These are phyloP conservation scores for Chironomus striatipennis DNA, from an alignment of 1,140 invertebrate genomes.

Conservation along the genomic window DNA sequence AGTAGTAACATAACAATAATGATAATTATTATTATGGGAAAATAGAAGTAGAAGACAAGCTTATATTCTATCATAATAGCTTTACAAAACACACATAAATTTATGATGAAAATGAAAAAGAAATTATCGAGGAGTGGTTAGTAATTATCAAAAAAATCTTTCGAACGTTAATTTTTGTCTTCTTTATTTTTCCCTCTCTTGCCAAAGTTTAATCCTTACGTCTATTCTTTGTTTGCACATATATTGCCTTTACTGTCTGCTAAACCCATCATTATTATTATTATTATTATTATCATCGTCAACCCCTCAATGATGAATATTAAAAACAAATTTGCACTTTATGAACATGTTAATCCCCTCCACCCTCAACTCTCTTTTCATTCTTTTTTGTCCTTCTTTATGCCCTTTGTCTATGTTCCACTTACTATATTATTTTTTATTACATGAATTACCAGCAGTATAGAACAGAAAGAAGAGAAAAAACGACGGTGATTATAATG, in stretches of 20 bases:
- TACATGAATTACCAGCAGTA: not conserved
- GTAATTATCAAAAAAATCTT: no score
- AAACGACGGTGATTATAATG: slow-evolving; percentile 30
- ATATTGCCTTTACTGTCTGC: not conserved
- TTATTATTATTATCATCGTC: not conserved
- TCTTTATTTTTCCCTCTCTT: not conserved
- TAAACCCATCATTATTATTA: slow-evolving; percentile 1
- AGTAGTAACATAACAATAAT: no score
- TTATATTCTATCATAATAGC: no score
- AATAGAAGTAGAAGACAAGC: no score
- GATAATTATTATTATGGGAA: no score
- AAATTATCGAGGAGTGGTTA: no score
- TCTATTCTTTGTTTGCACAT: not conserved
- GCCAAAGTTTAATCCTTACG: not conserved
- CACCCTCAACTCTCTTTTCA: not conserved
- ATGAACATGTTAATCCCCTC: slow-evolving; percentile 22
- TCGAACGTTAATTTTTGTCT: not conserved
- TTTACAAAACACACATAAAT: no score
- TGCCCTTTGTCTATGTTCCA: not conserved
- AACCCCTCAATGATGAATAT: not conserved
- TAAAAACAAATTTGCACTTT: slow-evolving; percentile 24
- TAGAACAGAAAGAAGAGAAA: slow-evolving; percentile 30
- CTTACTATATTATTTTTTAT: slow-evolving; percentile 1
- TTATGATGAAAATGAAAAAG: no score
- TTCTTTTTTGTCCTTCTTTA: slow-evolving; percentile 31